phyloP scores from a whole-genome alignment of 2,888 invertebrate species.

The Tetropium fuscum region DNA sequence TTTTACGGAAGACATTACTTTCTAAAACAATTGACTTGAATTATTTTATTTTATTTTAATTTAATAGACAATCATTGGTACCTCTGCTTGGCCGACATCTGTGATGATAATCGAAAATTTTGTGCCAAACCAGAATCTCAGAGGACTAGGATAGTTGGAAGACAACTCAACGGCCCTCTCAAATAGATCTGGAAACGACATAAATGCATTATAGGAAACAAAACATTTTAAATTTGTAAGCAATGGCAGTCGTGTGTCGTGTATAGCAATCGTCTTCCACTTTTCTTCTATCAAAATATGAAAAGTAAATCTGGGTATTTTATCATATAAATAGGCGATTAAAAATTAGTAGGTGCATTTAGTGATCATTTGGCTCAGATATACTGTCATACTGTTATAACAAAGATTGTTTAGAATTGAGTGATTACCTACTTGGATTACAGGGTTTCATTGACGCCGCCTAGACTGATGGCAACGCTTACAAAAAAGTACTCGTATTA shows the following conservation, averaged over 20 bases:
- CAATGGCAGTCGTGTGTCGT: background rate
- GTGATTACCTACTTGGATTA: too few species aligned
- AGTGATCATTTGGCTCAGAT: too few species aligned
- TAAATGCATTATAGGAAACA: slow-evolving; percentile 1
- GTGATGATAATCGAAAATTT: slow-evolving; percentile 44
- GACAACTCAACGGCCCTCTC: slow-evolving; percentile 33
- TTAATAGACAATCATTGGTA: slow-evolving; percentile 28
- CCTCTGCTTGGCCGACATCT: slow-evolving; percentile 46
- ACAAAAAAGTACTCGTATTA: too few species aligned
- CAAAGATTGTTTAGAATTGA: too few species aligned
- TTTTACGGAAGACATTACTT: slow-evolving; percentile 47
- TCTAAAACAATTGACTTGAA: slow-evolving; percentile 34
- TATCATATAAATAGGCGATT: too few species aligned
- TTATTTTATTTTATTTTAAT: background rate
- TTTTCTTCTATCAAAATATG: too few species aligned
- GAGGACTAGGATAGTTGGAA: slow-evolving; percentile 40
- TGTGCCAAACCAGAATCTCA: slow-evolving; percentile 50
- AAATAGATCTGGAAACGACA: slow-evolving; percentile 40
- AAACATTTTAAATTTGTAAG: background rate
- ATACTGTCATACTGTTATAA: too few species aligned
- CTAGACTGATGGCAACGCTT: too few species aligned
- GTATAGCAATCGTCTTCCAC: background rate
- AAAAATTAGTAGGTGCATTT: too few species aligned
- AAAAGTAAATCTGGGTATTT: too few species aligned
- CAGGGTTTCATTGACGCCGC: too few species aligned